Percentiles rank a stretch among this genome's conserved stretches.
phyloP scores from a whole-genome alignment of 2,888 invertebrate genomes.

The Galeruca laticollis region DNA sequence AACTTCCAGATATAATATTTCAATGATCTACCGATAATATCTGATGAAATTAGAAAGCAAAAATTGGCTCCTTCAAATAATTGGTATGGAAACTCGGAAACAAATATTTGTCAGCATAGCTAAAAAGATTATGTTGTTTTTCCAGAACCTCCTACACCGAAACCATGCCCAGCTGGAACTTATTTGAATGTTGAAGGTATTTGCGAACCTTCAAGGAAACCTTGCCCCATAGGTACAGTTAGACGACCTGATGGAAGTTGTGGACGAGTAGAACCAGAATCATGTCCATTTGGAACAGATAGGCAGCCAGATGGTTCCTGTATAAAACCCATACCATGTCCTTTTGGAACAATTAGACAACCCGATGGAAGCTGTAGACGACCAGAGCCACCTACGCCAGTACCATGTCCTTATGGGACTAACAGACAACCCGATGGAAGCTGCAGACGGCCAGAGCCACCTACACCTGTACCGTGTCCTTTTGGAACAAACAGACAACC shows the following conservation, averaged over 20 bases:
- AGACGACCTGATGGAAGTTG: slow-evolving; percentile 35
- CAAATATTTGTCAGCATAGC: too few species aligned
- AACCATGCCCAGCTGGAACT: slow-evolving; percentile 42
- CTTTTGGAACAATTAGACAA: slow-evolving; percentile 32
- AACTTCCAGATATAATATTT: too few species aligned
- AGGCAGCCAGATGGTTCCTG: slow-evolving; percentile 35
- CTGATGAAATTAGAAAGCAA: too few species aligned
- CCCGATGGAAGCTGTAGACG: slow-evolving; percentile 35
- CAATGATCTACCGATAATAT: too few species aligned
- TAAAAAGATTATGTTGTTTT: too few species aligned
- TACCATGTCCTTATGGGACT: slow-evolving; percentile 35
- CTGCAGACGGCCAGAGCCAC: slow-evolving; percentile 12
- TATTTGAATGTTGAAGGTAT: slow-evolving; percentile 38
- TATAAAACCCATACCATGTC: slow-evolving; percentile 30
- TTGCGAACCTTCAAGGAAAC: slow-evolving; percentile 32
- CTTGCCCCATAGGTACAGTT: slow-evolving; percentile 41
- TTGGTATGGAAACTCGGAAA: slow-evolving; percentile 4
- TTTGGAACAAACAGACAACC: slow-evolving; percentile 15
- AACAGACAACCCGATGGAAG: slow-evolving; percentile 33
- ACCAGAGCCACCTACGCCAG: slow-evolving; percentile 21
- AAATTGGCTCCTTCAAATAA: too few species aligned
- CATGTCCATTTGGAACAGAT: slow-evolving; percentile 39
- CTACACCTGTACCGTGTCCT: slow-evolving; percentile 24
- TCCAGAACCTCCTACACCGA: slow-evolving; percentile 29
- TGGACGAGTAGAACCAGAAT: slow-evolving; percentile 16